Evolutionary conservation across 2,888 invertebrate genomes (phyloP), one percentile per base, ranked within the genome.

Genomic region (Melanargia galathea): DNA sequence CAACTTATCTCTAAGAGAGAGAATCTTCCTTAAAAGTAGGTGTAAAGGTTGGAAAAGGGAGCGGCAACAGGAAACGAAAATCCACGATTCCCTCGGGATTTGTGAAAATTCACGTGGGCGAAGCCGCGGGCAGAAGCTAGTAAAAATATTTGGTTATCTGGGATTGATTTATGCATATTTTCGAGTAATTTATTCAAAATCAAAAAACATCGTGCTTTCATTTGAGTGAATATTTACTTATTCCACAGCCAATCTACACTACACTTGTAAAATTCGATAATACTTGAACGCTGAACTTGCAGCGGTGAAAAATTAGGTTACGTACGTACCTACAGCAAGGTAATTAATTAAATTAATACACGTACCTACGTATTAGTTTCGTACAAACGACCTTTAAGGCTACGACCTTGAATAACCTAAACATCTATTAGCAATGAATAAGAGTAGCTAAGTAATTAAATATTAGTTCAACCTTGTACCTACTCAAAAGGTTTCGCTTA

Each of bases 401-500:
- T n/a, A n/a, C n/a, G n/a, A 48, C 46, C 46, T 48, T 48, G 46
- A n/a, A 24, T n/a, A 48, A 46, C 22, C 46, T 24, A 13, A 46
- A 13, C 46, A 22, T 1, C 20, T 45, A 20, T 22, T 46, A 20
- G 20, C 22, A 46, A 46, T 40, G 40, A n/a, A n/a, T 40, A n/a
- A 1, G 6, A 35, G 3, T 11, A 13, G 4, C 13, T 13, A 40
- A 7, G 16, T 40, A 40, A n/a, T n/a, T 40, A 40, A 40, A 40
- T 35, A 35, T 35, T 35, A 35, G 10, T 26, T 35, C 11, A 10
- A 35, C 35, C 35, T 35, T 35, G 35, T 35, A 35, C 11, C 35
- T 35, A 35, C 10, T 35, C 11, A 35, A 35, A 11, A 11, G 11
- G 35, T 1, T 11, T 11, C 11, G 11, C 10, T 35, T 11, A 35